Evolutionary conservation across 2,797 vertebrate genomes (phyloP), one percentile per base, ranked within the genome.

Genomic region (Psittacula echo): DNA sequence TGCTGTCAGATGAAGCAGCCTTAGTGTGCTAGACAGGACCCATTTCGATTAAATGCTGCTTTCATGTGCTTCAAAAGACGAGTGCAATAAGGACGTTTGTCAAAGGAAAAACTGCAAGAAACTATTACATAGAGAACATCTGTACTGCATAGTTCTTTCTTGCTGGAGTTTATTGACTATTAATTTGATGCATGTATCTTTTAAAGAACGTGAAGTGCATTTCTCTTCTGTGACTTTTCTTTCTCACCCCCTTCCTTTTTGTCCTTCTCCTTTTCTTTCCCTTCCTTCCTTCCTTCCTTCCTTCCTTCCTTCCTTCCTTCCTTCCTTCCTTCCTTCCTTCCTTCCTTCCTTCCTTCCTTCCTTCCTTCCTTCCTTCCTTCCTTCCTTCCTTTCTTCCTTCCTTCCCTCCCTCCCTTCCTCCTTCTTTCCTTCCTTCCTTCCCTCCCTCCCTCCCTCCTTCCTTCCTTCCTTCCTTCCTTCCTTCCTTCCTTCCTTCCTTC

Each of bases 151-250:
- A 76, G 92, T 94, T 97, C 95, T 86, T 96, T 95, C 96, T 96
- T 97, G 95, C 93, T 97, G 96, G 89, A 97, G 96, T 98, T 98
- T 98, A 98, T 97, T 97, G 97, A 95, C 98, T 97, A 98, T 98
- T 98, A 98, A 98, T 98, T 98, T 98, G 97, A 98, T 98, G 95
- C 93, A 98, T 98, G 97, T 96, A 96, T 97, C 97, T 96, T 98
- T 98, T 98, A 97, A 97, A 97, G 96, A 97, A 96, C 89, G 94
- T 93, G 95, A 97, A 97, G 48, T 79, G 87, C 90, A 83, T 97
- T 97, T 97, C 87, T 96, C 74, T 97, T 96, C 45, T 22, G 47
- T 9, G 84, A 84, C 71, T 96, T 90, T 94, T 95, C 72, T 96
- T 97, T 96, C 79, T 93, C 80, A 37, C 68, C 45, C 64, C 51